Percentiles rank a stretch among this genome's conserved stretches.
phyloP scores from a whole-genome alignment of 1,140 invertebrate species.

The Pemphigus obesinymphae region DNA sequence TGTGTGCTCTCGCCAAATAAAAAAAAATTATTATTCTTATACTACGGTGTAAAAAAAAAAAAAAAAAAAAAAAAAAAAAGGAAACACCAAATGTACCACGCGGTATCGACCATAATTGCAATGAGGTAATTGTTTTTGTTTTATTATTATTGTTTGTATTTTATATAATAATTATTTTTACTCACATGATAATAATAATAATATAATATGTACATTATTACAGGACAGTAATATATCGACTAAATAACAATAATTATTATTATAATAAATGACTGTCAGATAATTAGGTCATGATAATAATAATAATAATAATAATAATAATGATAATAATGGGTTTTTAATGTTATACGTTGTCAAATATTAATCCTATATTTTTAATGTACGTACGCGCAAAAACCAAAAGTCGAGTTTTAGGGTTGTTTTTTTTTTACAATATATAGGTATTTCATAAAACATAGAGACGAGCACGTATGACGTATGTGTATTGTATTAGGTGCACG shows the following conservation, averaged over 20 bases:
- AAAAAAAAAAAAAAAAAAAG: conserved; percentile 58
- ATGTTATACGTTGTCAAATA: background rate
- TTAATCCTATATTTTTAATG: background rate
- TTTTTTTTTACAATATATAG: background rate
- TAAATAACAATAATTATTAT: background rate
- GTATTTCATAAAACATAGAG: background rate
- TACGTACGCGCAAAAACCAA: background rate
- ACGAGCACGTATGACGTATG: too few relatives aligned
- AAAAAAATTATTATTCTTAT: conserved; percentile 24
- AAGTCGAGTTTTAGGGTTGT: background rate
- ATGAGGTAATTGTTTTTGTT: conserved; percentile 68
- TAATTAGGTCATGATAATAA: background rate
- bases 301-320: too few relatives aligned
- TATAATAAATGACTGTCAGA: background rate
- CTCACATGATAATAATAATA: too few relatives aligned
- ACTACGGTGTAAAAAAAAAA: conserved; percentile 28
- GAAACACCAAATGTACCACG: conserved; percentile 86
- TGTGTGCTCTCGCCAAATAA: conserved; percentile 39
- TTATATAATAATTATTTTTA: background rate
- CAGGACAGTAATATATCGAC: background rate
- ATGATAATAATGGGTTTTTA: background rate
- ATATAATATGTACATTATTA: background rate
- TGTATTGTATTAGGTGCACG: too few relatives aligned
- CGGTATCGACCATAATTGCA: conserved; percentile 81
- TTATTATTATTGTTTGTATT: background rate